phyloP scores from a whole-genome alignment of 2,888 invertebrate genomes.

The Lasioglossum malachurum region DNA sequence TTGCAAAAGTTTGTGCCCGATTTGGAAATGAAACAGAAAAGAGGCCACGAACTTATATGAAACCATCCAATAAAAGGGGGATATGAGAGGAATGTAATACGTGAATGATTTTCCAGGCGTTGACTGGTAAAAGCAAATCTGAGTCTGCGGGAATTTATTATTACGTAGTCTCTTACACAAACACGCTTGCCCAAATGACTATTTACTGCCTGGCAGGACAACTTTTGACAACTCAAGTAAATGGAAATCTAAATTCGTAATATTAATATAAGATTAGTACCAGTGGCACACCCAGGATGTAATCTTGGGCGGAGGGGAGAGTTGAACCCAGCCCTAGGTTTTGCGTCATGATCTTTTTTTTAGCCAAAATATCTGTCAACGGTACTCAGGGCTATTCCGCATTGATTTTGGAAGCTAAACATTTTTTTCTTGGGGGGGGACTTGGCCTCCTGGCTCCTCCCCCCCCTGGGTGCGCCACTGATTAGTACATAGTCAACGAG shows the following conservation, averaged over 20 bases:
- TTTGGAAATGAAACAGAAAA: background rate
- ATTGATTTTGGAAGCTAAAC: too few relatives aligned
- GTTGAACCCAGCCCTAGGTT: too few relatives aligned
- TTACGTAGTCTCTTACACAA: background rate
- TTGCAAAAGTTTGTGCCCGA: background rate
- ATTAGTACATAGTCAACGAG: background rate
- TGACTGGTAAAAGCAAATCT: background rate
- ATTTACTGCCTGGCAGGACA: conserved; percentile 51
- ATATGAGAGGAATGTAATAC: background rate
- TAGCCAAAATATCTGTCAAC: too few relatives aligned
- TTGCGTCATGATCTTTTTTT: too few relatives aligned
- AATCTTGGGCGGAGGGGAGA: too few relatives aligned
- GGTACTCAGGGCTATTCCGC: too few relatives aligned
- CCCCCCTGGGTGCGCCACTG: too few relatives aligned
- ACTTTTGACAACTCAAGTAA: conserved; percentile 40
- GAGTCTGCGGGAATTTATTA: background rate
- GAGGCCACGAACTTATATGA: background rate
- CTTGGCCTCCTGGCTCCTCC: too few relatives aligned
- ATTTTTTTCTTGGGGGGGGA: too few relatives aligned
- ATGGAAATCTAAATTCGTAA: background rate
- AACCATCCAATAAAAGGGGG: background rate
- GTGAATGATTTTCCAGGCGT: conserved; percentile 11
- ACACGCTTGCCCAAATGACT: conserved; percentile 31
- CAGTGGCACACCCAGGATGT: too few relatives aligned
- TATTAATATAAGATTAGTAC: background rate